phyloP scores from a whole-genome alignment of 2,113 vertebrate genomes.

The chimpanzee (Pan troglodytes) region NHGRI_mPanTro3-v2.1_pri NC_072398.2:24851501-24852000 shows the following conservation, averaged over 20 bases:
- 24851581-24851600: not conserved
- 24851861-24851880: slow-evolving; percentile 62
- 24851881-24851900: slow-evolving; percentile 76
- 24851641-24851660: not conserved
- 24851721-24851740: not conserved
- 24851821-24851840: slow-evolving; percentile 67
- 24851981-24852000: slow-evolving; percentile 30
- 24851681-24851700: not conserved
- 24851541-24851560: not conserved
- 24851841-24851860: slow-evolving; percentile 74
- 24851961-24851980: slow-evolving; percentile 65
- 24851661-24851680: not conserved
- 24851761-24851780: slow-evolving; percentile 48
- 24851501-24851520: too few species aligned
- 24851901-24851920: slow-evolving; percentile 69
- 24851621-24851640: not conserved
- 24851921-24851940: slow-evolving; percentile 69
- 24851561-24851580: not conserved
- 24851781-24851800: not conserved
- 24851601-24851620: not conserved
- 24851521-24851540: not conserved
- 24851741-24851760: slow-evolving; percentile 32
- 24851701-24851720: not conserved
- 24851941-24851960: slow-evolving; percentile 73
- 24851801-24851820: slow-evolving; percentile 55